A percentile compares a stretch with the other conserved stretches of the same genome.
phyloP scores from a whole-genome alignment of 2,797 vertebrate genomes.

The Acrossocheilus fasciatus region DNA sequence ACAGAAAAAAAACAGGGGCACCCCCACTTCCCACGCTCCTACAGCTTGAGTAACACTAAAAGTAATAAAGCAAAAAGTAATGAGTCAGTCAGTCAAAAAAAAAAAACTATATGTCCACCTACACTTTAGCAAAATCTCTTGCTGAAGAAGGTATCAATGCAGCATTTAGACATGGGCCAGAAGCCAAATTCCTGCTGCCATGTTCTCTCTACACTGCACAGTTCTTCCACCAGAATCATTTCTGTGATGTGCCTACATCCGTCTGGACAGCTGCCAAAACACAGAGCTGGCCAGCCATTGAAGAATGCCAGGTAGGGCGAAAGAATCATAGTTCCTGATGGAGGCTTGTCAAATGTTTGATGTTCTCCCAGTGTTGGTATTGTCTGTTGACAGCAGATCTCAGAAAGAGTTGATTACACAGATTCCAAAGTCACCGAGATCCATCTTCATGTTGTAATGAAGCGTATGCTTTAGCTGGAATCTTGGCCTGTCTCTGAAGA shows the following conservation, averaged over 20 bases:
- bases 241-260: constrained; percentile 47
- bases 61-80: not conserved
- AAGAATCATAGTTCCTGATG: constrained; percentile 28
- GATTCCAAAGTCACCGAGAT: constrained; percentile 56
- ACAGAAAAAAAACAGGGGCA: no score
- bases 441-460: constrained; percentile 57
- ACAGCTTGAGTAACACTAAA: not conserved
- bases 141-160: constrained; percentile 28
- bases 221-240: constrained; percentile 28
- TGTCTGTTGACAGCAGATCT: constrained; percentile 53
- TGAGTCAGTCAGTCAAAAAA: not conserved
- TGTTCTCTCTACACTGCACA: constrained; percentile 33
- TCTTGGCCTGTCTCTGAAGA: constrained; percentile 25
- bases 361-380: constrained; percentile 48
- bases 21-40: no score
- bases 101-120: not conserved
- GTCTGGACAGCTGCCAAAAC: constrained; percentile 47
- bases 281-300: not conserved
- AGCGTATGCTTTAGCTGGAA: constrained; percentile 38
- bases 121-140: not conserved
- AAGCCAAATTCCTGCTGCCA: constrained; percentile 43
- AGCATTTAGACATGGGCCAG: constrained; percentile 34
- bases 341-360: constrained; percentile 52
- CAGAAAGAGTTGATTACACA: constrained; percentile 52
- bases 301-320: constrained; percentile 51